phyloP scores from a whole-genome alignment of 2,113 vertebrate genomes.

The Antigone vipio region DNA sequence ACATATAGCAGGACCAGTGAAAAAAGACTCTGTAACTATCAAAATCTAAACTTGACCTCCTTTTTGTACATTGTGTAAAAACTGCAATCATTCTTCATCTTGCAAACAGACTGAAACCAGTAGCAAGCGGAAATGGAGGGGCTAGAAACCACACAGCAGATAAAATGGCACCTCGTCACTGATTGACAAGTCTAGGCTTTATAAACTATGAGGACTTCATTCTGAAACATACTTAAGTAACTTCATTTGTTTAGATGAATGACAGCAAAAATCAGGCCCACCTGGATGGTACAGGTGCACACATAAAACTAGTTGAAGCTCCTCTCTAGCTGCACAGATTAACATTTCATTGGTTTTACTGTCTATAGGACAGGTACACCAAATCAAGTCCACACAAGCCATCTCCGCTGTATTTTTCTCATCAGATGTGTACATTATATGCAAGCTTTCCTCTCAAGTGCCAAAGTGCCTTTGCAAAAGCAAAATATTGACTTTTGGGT shows the following conservation, averaged over 20 bases:
- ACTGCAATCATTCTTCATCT: neutral
- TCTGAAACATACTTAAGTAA: neutral
- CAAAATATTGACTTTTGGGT: conserved; percentile 57
- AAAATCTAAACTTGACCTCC: neutral
- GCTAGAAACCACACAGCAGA: neutral
- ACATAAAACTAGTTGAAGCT: neutral
- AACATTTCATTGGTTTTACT: neutral
- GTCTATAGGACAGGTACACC: neutral
- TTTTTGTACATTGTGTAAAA: neutral
- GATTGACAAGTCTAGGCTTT: neutral
- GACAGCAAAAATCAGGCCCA: neutral
- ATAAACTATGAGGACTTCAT: neutral
- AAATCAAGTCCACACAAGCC: neutral
- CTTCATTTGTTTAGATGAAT: neutral
- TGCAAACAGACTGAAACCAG: neutral
- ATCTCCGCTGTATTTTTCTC: neutral
- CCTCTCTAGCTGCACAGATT: neutral
- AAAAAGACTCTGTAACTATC: neutral
- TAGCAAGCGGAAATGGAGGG: neutral
- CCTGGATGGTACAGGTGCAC: neutral
- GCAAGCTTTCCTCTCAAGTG: conserved; percentile 43
- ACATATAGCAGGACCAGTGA: neutral
- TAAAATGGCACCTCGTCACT: neutral
- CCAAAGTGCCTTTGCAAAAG: conserved; percentile 47
- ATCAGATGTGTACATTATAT: conserved; percentile 26